These are phyloP conservation scores for Rousettus madagascariensis DNA, from an alignment of 2,797 vertebrate species.

Conservation along the genomic window DNA sequence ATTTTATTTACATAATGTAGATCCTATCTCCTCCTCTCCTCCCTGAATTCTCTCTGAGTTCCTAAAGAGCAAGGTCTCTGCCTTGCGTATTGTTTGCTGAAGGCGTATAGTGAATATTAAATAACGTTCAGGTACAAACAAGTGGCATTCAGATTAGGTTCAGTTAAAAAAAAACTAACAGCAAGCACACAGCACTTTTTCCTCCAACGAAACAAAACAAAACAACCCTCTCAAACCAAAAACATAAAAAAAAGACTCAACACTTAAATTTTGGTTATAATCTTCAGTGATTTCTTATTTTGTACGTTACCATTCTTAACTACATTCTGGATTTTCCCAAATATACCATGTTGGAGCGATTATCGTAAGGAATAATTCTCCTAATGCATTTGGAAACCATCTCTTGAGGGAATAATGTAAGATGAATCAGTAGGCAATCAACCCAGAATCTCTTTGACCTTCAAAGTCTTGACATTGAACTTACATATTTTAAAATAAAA, in stretches of 20 bases:
- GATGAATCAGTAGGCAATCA: neutral
- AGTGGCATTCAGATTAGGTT: neutral
- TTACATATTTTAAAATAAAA: slow-evolving; percentile 18
- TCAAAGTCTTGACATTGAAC: neutral
- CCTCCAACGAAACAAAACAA: neutral
- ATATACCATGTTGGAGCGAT: neutral
- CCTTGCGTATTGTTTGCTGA: neutral
- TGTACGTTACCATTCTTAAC: neutral
- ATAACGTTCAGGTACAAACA: neutral
- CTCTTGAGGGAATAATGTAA: neutral
- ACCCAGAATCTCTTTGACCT: neutral
- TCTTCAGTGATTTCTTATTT: neutral
- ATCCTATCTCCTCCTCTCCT: slow-evolving; percentile 13
- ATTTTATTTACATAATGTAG: slow-evolving; percentile 64
- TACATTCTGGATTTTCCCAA: neutral
- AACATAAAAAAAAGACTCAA: neutral
- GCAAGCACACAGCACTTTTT: neutral
- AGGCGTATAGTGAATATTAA: slow-evolving; percentile 54
- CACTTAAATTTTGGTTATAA: neutral
- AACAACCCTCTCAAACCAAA: neutral
- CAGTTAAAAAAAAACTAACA: neutral
- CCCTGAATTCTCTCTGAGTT: slow-evolving; percentile 44
- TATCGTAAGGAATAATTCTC: neutral
- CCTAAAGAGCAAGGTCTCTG: neutral
- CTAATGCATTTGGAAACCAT: neutral